Conservation (phyloP, 2,113 vertebrate species). For the Sorex araneus region DNA sequence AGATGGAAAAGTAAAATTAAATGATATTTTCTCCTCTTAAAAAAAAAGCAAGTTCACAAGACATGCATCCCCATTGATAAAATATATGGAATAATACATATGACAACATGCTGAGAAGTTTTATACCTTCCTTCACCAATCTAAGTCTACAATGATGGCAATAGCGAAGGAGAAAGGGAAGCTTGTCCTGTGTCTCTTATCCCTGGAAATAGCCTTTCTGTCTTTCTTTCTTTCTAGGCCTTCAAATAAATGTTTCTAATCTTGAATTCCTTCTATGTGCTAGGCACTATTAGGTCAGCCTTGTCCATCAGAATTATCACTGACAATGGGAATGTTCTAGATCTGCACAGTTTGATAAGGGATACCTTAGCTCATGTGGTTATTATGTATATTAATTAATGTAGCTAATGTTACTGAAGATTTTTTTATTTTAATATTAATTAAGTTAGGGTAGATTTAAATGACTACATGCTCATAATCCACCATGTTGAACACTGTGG, state of each 20-base stretch:
- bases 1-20: neutral
- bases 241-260: slow-evolving; percentile 59
- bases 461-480: neutral
- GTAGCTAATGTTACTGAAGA: neutral
- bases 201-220: neutral
- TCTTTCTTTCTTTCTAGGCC: neutral
- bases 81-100: neutral
- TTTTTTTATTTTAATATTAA: slow-evolving; percentile 52
- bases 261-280: slow-evolving; percentile 2
- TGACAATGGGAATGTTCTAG: neutral
- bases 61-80: neutral
- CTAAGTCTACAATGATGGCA: neutral
- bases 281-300: neutral
- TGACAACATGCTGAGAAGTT: neutral
- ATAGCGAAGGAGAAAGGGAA: neutral
- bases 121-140: neutral
- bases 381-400: neutral
- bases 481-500: neutral
- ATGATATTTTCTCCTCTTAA: neutral
- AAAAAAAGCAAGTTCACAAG: neutral
- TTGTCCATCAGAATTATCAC: neutral
- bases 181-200: neutral
- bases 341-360: neutral
- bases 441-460: slow-evolving; percentile 46
- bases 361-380: neutral